A percentile compares a stretch with the other conserved stretches of the same genome.
Conservation (phyloP, 2,888 invertebrate genomes). For the Dorcus hopei region DNA sequence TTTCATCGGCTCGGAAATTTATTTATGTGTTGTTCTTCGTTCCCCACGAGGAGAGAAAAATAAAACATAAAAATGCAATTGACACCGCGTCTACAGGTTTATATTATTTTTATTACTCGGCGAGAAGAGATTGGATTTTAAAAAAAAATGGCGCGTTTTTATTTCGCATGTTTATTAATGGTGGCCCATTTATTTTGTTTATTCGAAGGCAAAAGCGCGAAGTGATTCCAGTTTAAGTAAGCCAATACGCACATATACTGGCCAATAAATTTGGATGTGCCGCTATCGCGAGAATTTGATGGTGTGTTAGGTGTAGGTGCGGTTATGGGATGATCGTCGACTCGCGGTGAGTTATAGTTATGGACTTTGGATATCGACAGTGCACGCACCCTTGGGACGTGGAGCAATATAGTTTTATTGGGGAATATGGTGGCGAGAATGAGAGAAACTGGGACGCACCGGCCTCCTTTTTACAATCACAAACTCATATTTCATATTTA, state of each 20-base stretch:
- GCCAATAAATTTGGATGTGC: not conserved
- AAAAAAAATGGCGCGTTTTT: slow-evolving; percentile 27
- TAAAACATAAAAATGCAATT: slow-evolving; percentile 50
- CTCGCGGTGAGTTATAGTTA: slow-evolving; percentile 39
- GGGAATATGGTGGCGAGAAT: slow-evolving; percentile 31
- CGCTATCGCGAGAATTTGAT: slow-evolving; percentile 37
- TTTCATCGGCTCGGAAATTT: slow-evolving; percentile 24
- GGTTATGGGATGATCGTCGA: slow-evolving; percentile 34
- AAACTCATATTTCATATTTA: slow-evolving; percentile 46
- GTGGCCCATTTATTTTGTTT: slow-evolving; percentile 22
- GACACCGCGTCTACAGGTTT: slow-evolving; percentile 49
- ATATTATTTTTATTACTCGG: slow-evolving; percentile 44
- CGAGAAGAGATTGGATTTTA: slow-evolving; percentile 29
- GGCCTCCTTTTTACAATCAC: slow-evolving; percentile 38
- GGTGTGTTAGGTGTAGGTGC: slow-evolving; percentile 37
- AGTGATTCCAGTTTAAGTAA: not conserved
- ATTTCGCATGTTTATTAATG: slow-evolving; percentile 23
- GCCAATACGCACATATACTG: not conserved
- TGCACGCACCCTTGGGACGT: slow-evolving; percentile 18
- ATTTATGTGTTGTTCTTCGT: slow-evolving; percentile 30
- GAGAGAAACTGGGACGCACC: slow-evolving; percentile 24
- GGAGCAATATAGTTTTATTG: slow-evolving; percentile 33
- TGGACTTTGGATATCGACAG: slow-evolving; percentile 34
- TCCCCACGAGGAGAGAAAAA: slow-evolving; percentile 35
- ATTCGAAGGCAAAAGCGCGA: slow-evolving; percentile 6